Percentiles rank a stretch among this genome's conserved stretches.
Conservation (phyloP, 2,113 vertebrate genomes). For the Fulmarus glacialis region DNA sequence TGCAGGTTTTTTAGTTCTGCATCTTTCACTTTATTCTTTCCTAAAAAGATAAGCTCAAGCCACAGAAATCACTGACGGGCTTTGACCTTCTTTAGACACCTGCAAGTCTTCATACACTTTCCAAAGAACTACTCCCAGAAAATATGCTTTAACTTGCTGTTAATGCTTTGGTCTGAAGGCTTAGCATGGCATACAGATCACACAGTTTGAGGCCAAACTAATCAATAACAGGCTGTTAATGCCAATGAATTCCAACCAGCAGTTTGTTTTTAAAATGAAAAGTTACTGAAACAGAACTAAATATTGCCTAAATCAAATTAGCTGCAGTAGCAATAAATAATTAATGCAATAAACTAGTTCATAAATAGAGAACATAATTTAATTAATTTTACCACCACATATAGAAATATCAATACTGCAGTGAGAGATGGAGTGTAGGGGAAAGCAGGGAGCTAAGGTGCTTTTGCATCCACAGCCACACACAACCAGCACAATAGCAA, state of each 20-base stretch:
- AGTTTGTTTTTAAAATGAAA: slow-evolving; percentile 37
- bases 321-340: slow-evolving; percentile 29
- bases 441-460: not conserved
- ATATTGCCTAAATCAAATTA: slow-evolving; percentile 23
- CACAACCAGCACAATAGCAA: not conserved
- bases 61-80: not conserved
- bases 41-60: not conserved
- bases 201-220: slow-evolving; percentile 33
- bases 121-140: not conserved
- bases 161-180: not conserved
- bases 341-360: slow-evolving; percentile 24
- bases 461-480: not conserved
- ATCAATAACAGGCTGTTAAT: slow-evolving; percentile 48
- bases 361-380: slow-evolving; percentile 17
- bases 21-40: not conserved
- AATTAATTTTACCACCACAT: slow-evolving; percentile 26
- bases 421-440: fast-evolving
- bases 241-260: slow-evolving; percentile 25
- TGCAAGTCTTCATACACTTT: not conserved
- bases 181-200: not conserved
- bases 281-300: slow-evolving; percentile 55
- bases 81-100: not conserved
- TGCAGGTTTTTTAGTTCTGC: not conserved
- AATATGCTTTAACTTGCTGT: not conserved
- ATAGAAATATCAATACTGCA: not conserved